Percentiles rank a stretch among this genome's conserved stretches.
Conservation (phyloP, 2,888 invertebrate genomes). For the Siphlonurus alternatus region DNA sequence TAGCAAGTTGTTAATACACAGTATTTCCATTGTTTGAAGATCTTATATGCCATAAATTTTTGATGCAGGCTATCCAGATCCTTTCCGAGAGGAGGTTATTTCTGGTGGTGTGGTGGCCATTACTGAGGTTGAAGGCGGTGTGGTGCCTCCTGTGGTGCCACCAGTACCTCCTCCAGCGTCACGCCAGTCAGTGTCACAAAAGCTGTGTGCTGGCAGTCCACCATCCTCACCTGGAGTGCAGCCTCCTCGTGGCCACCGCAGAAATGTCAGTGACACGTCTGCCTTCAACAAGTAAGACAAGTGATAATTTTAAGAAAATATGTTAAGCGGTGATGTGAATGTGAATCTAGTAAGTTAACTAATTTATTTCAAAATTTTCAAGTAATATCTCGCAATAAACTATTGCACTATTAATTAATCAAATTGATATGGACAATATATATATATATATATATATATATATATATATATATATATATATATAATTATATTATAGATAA, state of each 20-base stretch:
- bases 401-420: no score
- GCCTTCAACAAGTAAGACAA: conserved; percentile 55
- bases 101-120: conserved; percentile 3
- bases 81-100: conserved; percentile 37
- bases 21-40: no score
- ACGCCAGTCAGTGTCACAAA: conserved; percentile 9
- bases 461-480: no score
- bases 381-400: neutral
- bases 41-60: no score
- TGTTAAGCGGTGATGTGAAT: neutral
- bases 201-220: conserved; percentile 20
- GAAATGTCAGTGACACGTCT: conserved; percentile 72
- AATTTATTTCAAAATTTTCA: no score
- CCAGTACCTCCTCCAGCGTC: conserved; percentile 10
- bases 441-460: no score
- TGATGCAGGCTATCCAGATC: conserved; percentile 42
- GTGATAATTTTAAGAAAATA: neutral
- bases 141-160: conserved; percentile 6
- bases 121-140: conserved; percentile 5
- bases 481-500: no score
- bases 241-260: conserved; percentile 39
- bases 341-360: neutral
- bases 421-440: no score
- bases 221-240: conserved; percentile 25
- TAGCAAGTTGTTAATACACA: no score